A percentile compares a stretch with the other conserved stretches of the same genome.
Conservation (phyloP, 2,797 vertebrate genomes). For the Schizopygopsis malacanthus region DNA sequence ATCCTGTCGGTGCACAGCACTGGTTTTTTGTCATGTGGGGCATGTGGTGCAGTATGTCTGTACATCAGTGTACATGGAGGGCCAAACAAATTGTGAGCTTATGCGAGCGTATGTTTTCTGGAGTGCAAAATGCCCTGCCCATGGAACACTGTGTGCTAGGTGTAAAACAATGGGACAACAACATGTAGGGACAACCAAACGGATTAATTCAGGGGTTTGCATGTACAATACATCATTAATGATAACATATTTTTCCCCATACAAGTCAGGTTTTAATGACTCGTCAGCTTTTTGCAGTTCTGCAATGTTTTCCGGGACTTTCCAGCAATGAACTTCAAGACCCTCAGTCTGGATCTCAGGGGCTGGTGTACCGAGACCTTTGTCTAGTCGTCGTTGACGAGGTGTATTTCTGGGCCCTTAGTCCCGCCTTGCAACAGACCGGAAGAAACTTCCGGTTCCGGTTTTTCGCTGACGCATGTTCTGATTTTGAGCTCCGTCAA, state of each 20-base stretch:
- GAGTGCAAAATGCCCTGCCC: background rate
- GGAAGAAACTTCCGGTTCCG: too few relatives aligned
- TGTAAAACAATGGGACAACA: background rate
- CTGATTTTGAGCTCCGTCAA: too few relatives aligned
- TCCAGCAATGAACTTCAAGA: background rate
- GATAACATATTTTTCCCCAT: background rate
- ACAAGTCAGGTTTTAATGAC: background rate
- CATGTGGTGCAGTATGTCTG: constrained; percentile 6
- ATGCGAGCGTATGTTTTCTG: background rate
- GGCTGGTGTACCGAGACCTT: background rate
- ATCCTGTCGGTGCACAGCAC: background rate
- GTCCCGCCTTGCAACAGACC: background rate
- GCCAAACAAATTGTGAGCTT: background rate
- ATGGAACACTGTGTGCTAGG: background rate
- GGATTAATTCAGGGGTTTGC: background rate
- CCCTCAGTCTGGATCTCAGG: background rate
- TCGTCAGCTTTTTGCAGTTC: background rate
- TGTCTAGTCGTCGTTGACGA: background rate
- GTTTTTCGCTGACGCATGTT: too few relatives aligned
- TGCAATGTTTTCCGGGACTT: background rate
- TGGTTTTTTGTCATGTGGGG: background rate
- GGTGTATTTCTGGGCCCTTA: background rate
- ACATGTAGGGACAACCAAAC: constrained; percentile 14
- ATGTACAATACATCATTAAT: too few relatives aligned
- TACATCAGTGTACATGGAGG: constrained; percentile 12